Conservation (phyloP, 2,888 invertebrate species). For the Mesorhabditis belari region DNA sequence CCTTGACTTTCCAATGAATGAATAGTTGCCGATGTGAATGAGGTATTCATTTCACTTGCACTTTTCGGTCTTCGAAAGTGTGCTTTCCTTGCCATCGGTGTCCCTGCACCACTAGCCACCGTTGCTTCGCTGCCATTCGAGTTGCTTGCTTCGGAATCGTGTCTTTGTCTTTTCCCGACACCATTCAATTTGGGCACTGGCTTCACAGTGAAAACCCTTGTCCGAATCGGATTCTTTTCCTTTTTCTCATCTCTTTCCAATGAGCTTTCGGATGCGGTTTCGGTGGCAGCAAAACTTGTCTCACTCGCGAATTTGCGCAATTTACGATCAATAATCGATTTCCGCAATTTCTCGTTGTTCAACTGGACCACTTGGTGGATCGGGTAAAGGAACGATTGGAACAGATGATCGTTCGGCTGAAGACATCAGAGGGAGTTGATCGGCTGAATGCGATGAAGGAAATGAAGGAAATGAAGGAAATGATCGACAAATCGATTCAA, state of each 20-base stretch:
- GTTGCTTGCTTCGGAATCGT: constrained; percentile 45
- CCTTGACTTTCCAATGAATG: constrained; percentile 36
- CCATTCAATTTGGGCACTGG: constrained; percentile 22
- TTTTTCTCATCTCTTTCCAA: constrained; percentile 18
- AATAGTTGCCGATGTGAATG: constrained; percentile 46
- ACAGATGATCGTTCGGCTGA: constrained; percentile 20
- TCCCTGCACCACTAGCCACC: constrained; percentile 40
- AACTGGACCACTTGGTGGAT: constrained; percentile 8
- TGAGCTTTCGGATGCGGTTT: constrained; percentile 31
- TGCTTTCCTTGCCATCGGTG: constrained; percentile 22
- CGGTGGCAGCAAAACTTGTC: constrained; percentile 37
- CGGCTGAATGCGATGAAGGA: constrained; percentile 28
- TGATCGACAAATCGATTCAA: too few relatives aligned
- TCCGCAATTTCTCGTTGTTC: too few relatives aligned
- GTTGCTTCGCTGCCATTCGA: constrained; percentile 42
- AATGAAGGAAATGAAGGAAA: constrained; percentile 7
- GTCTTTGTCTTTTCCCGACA: constrained; percentile 24
- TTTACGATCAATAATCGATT: constrained; percentile 38
- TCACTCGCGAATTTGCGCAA: constrained; percentile 48
- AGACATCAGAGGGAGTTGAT: constrained; percentile 18
- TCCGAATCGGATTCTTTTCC: constrained; percentile 3
- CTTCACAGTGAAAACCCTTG: constrained; percentile 40
- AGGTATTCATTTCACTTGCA: constrained; percentile 40
- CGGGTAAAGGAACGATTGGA: constrained; percentile 25
- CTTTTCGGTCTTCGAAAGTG: constrained; percentile 43